Base-by-base conservation (phyloP, 2,888 invertebrate genomes). In the Drosophila falleni region DNA sequence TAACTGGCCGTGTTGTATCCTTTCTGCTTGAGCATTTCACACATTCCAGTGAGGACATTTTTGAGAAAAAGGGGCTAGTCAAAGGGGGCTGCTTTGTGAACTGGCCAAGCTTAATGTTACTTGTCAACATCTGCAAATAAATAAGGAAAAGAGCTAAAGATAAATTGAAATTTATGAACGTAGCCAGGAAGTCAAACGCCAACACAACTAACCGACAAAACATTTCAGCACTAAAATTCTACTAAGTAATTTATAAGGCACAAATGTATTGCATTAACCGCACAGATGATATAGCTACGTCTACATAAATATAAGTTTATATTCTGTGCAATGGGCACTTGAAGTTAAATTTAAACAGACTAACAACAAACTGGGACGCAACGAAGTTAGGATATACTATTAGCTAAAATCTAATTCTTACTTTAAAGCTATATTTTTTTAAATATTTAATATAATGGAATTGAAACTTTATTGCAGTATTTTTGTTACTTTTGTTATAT, bases 121-220 rank as follows among this genome's bases (percentile, higher is more conserved):
- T 81, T 84, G 85, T 87, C 87, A 87, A 80, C 87, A 80, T 63
- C 78, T 73, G 81, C 75, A 81, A 81, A 81, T 75, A 84, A 74
- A 77, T 87, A 74, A 49, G 64, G 67, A 35, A 42, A 49, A 51
- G 41, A 55, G 77, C 72, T 56, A 66, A 67, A 84, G 84, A 84
- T 78, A 84, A 87, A 84, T 84, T 81, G 81, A 80, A 81, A 84
- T 84, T 87, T 84, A 84, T 84, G 85, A 80, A 73, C 71, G 66
- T 44, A 58, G 16, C 74, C 63, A 70, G 74, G 56, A 80, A 83
- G 87, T 83, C 69, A 65, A 70, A 65, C 53, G 58, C 51, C 75
- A 75, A 41, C 67, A 67, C 55, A 72, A 69, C 64, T 51, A 64
- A 72, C 66, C 78, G 46, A 70, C 72, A 71, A 74, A 73, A 54